Evolutionary conservation across 2,113 vertebrate species (phyloP), one percentile per base, ranked within the genome.

Genomic region (Amblyornis subalaris): DNA sequence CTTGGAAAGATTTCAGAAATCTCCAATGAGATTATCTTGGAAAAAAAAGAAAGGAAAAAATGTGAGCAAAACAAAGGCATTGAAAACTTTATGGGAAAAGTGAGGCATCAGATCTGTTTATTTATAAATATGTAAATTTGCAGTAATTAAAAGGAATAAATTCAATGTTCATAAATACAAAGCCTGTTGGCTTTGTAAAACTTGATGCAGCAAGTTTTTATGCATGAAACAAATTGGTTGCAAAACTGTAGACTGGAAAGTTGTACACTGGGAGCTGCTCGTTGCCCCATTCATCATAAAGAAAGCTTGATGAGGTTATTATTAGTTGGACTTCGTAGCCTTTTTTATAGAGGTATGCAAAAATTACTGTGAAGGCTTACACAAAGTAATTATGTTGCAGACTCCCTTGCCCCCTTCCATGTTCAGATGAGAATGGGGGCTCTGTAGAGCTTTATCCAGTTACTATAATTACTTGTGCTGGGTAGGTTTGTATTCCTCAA

Each of bases 401-500:
- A 40, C 10, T 28, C 9, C 15, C 13, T 77, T 20, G 8, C 14
- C 23, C 6, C 1, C 2, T 10, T 74, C 4, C 6, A 2, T 14
- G 4, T 60, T 61, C 21, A 47, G 45, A 62, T 64, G 15, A 60
- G 58, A 23, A 35, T 40, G 4, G 9, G 33, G 29, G 8, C 33
- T 88, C 31, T 69, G 6, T 22, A 33, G 38, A 45, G 10, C 10
- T 85, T 81, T 65, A 26, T 85, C 15, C 13, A 7, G 77, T 91
- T 2, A 0, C 31, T 84, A 40, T 25, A 48, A 25, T 69, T 67
- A 8, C 38, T 75, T 83, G 10, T 71, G 26, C 48, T 84, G 45
- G 13, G 12, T 45, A 35, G 40, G 14, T 51, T 86, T 47, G 11
- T 42, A 16, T 85, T 65, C 36, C 23, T 69, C 3, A n/a, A 38